These are phyloP conservation scores for Phoenicopterus ruber DNA, from an alignment of 2,113 vertebrate species.

Conservation along the genomic window DNA sequence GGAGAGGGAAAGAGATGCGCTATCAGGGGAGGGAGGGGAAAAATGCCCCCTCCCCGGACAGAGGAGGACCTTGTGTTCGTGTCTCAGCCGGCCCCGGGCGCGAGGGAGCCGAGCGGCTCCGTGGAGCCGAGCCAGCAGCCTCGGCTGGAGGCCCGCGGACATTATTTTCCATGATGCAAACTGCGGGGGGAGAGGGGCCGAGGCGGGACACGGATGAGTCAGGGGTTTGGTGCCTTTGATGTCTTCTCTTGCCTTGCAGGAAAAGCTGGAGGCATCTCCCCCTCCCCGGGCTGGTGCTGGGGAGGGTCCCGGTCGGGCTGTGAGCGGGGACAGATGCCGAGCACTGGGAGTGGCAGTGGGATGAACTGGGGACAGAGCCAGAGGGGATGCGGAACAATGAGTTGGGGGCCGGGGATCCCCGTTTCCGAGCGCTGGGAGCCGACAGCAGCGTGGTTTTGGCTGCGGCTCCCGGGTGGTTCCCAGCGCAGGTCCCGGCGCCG, in stretches of 20 bases:
- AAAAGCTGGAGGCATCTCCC: background rate
- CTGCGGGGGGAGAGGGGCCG: background rate
- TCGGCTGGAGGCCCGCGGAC: background rate
- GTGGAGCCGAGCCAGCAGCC: background rate
- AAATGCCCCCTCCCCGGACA: background rate
- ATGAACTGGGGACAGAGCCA: background rate
- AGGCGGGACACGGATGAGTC: rapidly evolving
- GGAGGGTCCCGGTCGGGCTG: rapidly evolving
- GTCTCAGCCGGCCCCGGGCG: background rate
- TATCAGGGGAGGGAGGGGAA: background rate
- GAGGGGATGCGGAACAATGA: background rate
- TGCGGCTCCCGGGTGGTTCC: background rate
- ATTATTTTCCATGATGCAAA: slow-evolving; percentile 53
- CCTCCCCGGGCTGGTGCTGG: background rate
- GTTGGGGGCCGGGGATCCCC: background rate
- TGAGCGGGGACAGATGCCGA: background rate
- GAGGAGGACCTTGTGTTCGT: background rate
- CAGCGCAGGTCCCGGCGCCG: background rate
- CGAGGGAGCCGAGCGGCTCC: background rate
- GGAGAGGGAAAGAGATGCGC: background rate
- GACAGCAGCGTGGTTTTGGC: background rate
- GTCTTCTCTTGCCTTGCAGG: background rate
- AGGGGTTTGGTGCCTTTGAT: background rate
- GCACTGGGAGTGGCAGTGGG: background rate
- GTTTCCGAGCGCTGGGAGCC: background rate